Conservation (phyloP, 2,113 vertebrate genomes). For the Corapipo altera region DNA sequence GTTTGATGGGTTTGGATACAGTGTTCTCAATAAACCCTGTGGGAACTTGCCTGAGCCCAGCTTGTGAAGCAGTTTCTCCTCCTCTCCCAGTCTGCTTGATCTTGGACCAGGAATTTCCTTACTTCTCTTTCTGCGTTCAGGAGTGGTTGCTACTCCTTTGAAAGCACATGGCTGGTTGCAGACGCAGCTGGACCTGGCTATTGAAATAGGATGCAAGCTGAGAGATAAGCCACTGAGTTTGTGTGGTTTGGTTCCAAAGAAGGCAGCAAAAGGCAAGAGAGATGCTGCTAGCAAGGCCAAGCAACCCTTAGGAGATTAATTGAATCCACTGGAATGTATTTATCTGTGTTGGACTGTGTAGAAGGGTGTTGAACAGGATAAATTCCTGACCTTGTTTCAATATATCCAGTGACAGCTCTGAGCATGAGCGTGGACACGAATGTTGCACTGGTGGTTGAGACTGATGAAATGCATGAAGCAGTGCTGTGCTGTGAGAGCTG, state of each 20-base stretch:
- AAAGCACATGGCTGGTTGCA: constrained; percentile 47
- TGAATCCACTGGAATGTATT: constrained; percentile 43
- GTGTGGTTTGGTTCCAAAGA: constrained; percentile 28
- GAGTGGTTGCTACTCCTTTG: background rate
- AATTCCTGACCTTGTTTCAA: constrained; percentile 6
- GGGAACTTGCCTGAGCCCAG: background rate
- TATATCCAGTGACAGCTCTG: constrained; percentile 13
- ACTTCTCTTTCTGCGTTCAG: background rate
- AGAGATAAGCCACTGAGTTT: constrained; percentile 29
- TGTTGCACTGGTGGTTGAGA: background rate
- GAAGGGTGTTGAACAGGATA: constrained; percentile 48
- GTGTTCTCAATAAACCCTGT: background rate
- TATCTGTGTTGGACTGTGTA: constrained; percentile 11
- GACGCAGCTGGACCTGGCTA: constrained; percentile 54
- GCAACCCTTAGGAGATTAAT: constrained; percentile 62
- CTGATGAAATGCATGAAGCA: background rate
- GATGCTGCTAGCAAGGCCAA: constrained; percentile 15
- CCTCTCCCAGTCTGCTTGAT: background rate
- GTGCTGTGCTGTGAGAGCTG: background rate
- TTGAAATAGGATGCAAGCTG: constrained; percentile 41
- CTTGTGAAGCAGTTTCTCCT: background rate
- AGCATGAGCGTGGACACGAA: background rate
- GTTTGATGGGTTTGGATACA: background rate
- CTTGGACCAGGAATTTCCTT: constrained; percentile 6
- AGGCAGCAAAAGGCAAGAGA: constrained; percentile 26